Base-by-base conservation (phyloP, 1,140 invertebrate species). In the Bombus superbus region DNA sequence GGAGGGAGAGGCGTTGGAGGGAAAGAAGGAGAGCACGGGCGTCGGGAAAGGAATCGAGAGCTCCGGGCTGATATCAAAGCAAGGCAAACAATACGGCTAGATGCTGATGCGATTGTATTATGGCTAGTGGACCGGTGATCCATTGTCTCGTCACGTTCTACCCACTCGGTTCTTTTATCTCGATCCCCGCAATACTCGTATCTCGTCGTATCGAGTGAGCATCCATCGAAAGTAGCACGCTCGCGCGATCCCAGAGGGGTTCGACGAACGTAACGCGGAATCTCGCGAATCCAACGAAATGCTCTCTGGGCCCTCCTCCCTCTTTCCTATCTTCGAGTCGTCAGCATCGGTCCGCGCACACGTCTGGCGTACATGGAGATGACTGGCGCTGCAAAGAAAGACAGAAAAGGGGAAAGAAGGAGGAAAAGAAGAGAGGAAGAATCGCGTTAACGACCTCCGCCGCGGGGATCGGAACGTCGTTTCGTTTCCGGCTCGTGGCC, bases 91-190 rank as follows among this genome's bases (percentile, higher is more conserved):
- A 95, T 94, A 93, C 91, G 87, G 90, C 92, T 94, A 95, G 94
- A 95, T 95, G 95, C 95, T 95, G 95, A 95, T 95, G 95, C 94
- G 95, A 95, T 95, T 95, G 94, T 95, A 95, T 95, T 94, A 95
- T 94, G 92, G 92, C 94, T 95, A 93, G 94, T 94, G 94, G 94
- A 92, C 94, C 92, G 92, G 89, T 92, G 93, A 94, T 94, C 95
- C 92, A 95, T 95, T 95, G 95, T 95, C 94, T 95, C 94, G 95
- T 95, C 95, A 95, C 95, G 95, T 95, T 92, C 93, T 94, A 93
- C 94, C 94, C 94, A 95, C 94, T 94, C 94, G 92, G 88, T 92
- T 93, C 94, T 95, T 95, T 95, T 95, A 95, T 95, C 95, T 94
- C 91, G 94, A 94, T 94, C 94, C 92, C 92, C 92, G 92, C 93